Conservation (phyloP, 2,888 invertebrate genomes). For the Amiota communis region DNA sequence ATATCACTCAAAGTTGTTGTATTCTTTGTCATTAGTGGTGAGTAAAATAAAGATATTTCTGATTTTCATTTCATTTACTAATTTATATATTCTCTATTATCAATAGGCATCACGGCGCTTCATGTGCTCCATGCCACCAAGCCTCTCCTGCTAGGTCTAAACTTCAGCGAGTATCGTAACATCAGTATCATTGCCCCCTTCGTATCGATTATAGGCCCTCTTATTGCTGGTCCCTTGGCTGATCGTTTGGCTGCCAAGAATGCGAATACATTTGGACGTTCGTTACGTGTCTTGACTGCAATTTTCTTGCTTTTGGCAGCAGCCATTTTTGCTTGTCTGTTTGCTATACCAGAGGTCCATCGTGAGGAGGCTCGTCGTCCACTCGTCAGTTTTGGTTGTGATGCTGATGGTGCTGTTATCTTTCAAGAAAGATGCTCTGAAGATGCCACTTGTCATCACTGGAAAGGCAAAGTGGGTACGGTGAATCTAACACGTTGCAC, state of each 20-base stretch:
- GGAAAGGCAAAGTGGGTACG: conserved; percentile 79
- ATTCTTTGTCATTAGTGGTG: conserved; percentile 87
- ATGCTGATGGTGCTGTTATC: conserved; percentile 80
- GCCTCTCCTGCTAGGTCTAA: conserved; percentile 76
- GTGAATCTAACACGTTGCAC: conserved; percentile 81
- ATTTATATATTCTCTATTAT: conserved; percentile 34
- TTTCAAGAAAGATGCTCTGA: conserved; percentile 83
- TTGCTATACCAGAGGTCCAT: conserved; percentile 80
- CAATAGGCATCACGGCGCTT: conserved; percentile 84
- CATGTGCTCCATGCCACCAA: conserved; percentile 86
- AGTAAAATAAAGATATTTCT: conserved; percentile 43
- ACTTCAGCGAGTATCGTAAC: conserved; percentile 82
- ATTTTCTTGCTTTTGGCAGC: conserved; percentile 80
- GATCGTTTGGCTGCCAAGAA: conserved; percentile 75
- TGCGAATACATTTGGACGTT: conserved; percentile 76
- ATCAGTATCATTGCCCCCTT: conserved; percentile 87
- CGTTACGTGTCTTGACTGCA: conserved; percentile 81
- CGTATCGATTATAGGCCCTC: conserved; percentile 84
- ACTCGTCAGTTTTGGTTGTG: conserved; percentile 82
- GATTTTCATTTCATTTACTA: neutral
- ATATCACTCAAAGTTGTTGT: conserved; percentile 86
- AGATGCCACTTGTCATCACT: conserved; percentile 80
- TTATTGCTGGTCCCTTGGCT: conserved; percentile 84
- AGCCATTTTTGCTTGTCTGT: conserved; percentile 79
- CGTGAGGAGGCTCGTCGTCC: conserved; percentile 76